phyloP scores from a whole-genome alignment of 2,888 invertebrate genomes.

The Pammene fasciana region DNA sequence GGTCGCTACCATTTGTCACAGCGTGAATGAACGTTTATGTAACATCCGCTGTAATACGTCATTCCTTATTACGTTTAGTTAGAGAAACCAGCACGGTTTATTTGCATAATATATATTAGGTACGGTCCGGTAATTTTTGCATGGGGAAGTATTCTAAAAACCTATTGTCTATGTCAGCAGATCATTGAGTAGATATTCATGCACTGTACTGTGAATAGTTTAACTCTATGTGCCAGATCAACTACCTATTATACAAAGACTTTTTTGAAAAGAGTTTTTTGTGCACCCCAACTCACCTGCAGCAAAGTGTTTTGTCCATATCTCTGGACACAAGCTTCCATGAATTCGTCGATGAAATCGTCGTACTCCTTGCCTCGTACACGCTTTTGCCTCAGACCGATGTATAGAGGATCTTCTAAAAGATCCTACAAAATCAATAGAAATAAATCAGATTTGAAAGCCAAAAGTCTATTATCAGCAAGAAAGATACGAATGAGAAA shows the following conservation, averaged over 20 bases:
- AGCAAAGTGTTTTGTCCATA: conserved; percentile 94
- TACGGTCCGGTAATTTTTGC: conserved; percentile 3
- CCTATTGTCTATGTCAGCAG: background rate
- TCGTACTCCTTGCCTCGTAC: conserved; percentile 94
- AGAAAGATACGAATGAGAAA: no score
- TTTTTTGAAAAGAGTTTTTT: no score
- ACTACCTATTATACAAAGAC: no score
- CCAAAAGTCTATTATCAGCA: no score
- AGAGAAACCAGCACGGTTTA: conserved; percentile 5
- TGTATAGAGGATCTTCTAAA: conserved; percentile 96
- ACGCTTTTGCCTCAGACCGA: conserved; percentile 94
- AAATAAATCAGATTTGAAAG: background rate
- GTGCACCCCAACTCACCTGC: conserved; percentile 75
- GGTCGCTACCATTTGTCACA: conserved; percentile 11
- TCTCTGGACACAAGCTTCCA: conserved; percentile 94
- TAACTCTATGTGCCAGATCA: no score
- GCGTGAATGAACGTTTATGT: conserved; percentile 21
- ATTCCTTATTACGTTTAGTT: conserved; percentile 24
- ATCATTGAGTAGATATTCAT: background rate
- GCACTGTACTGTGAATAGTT: no score
- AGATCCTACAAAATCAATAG: conserved; percentile 82
- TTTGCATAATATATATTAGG: background rate
- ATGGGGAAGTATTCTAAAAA: background rate
- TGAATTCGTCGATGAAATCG: conserved; percentile 97
- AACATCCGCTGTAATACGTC: conserved; percentile 37